A percentile compares a stretch with the other conserved stretches of the same genome.
phyloP scores from a whole-genome alignment of 2,888 invertebrate genomes.

The Drosophila setosimentum region DNA sequence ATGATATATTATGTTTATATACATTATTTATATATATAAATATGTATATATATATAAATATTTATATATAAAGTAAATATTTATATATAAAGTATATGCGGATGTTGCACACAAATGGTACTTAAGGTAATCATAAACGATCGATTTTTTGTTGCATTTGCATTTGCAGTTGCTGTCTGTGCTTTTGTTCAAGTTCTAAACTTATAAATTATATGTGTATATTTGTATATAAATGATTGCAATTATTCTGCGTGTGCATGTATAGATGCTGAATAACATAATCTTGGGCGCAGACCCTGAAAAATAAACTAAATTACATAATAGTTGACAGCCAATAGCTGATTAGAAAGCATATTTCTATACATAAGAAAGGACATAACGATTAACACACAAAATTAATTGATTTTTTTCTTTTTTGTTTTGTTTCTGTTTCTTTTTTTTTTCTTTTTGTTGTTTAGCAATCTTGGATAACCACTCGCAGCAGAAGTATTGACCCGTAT shows the following conservation, averaged over 20 bases:
- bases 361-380: slow-evolving; percentile 46
- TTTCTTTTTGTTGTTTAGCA: background rate
- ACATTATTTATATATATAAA: background rate
- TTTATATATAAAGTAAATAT: slow-evolving; percentile 14
- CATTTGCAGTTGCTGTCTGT: slow-evolving; percentile 37
- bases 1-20: slow-evolving; percentile 8
- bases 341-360: slow-evolving; percentile 36
- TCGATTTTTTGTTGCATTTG: slow-evolving; percentile 33
- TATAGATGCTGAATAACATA: slow-evolving; percentile 16
- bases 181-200: slow-evolving; percentile 27
- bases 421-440: background rate
- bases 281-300: slow-evolving; percentile 3
- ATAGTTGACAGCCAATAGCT: slow-evolving; percentile 38
- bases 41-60: slow-evolving; percentile 7
- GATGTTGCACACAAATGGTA: slow-evolving; percentile 30
- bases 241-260: slow-evolving; percentile 4
- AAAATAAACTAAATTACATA: slow-evolving; percentile 39
- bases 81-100: slow-evolving; percentile 14
- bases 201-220: slow-evolving; percentile 19
- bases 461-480: slow-evolving; percentile 5
- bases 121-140: slow-evolving; percentile 25
- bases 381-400: slow-evolving; percentile 47
- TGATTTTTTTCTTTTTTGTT: background rate
- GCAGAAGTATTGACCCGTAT: slow-evolving; percentile 18
- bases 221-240: slow-evolving; percentile 23